phyloP scores from a whole-genome alignment of 1,140 invertebrate species.

The Temnothorax nylanderi region DNA sequence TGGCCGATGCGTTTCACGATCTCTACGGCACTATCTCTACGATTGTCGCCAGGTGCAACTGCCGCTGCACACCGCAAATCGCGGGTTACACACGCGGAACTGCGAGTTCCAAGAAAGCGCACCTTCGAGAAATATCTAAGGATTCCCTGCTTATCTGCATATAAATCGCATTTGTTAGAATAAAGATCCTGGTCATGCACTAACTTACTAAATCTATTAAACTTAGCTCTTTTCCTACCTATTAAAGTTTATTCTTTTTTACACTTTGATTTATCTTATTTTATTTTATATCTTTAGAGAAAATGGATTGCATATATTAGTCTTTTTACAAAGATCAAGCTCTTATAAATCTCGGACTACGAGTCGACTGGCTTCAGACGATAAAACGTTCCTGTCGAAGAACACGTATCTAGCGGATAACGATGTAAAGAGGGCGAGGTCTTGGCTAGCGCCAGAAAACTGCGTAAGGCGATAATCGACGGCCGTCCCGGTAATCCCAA shows the following conservation, averaged over 20 bases:
- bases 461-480: slow-evolving; percentile 68
- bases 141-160: not conserved
- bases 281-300: not conserved
- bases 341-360: slow-evolving; percentile 14
- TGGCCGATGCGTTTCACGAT: slow-evolving; percentile 42
- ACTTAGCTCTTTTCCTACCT: not conserved
- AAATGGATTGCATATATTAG: not conserved
- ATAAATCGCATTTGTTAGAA: slow-evolving; percentile 12
- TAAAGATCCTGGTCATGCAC: not conserved
- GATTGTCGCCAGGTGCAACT: slow-evolving; percentile 41
- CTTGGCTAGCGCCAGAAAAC: slow-evolving; percentile 38
- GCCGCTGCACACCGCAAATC: slow-evolving; percentile 13
- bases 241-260: not conserved
- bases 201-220: slow-evolving; percentile 10
- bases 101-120: slow-evolving; percentile 3
- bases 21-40: slow-evolving; percentile 1
- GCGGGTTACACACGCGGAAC: slow-evolving; percentile 34
- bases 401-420: slow-evolving; percentile 9
- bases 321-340: not conserved
- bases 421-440: slow-evolving; percentile 16
- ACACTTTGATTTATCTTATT: not conserved
- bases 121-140: not conserved
- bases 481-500: slow-evolving; percentile 53
- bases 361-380: not conserved
- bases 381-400: slow-evolving; percentile 39